Percentiles rank a stretch among this genome's conserved stretches.
Conservation (phyloP, 2,113 vertebrate species). For the Brachyistius frenatus region DNA sequence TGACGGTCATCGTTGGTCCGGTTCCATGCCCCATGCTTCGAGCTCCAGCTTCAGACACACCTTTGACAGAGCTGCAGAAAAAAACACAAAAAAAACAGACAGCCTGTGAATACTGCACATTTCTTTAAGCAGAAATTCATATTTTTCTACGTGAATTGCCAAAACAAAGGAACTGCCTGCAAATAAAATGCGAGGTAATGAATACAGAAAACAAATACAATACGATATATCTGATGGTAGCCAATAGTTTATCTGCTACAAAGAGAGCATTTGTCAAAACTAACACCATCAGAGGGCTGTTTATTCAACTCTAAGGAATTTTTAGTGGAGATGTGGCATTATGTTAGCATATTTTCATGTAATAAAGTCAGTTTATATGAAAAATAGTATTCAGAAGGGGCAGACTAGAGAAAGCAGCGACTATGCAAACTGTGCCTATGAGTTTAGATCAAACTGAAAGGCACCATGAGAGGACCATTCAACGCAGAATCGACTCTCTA, state of each 20-base stretch:
- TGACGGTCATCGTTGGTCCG: slow-evolving; percentile 62
- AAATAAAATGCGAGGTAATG: neutral
- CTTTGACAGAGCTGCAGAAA: slow-evolving; percentile 50
- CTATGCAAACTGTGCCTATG: slow-evolving; percentile 19
- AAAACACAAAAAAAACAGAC: slow-evolving; percentile 30
- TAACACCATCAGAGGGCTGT: neutral
- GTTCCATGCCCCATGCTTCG: slow-evolving; percentile 67
- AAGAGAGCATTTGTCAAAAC: neutral
- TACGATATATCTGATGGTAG: neutral
- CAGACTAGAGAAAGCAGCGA: neutral
- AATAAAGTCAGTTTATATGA: neutral
- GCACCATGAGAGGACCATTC: slow-evolving; percentile 15
- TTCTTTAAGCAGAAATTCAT: neutral
- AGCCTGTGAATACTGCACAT: too few species aligned
- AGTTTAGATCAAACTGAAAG: slow-evolving; percentile 26
- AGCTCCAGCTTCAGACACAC: slow-evolving; percentile 21
- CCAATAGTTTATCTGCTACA: neutral
- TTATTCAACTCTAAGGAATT: neutral
- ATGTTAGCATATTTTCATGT: neutral
- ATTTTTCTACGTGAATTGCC: neutral
- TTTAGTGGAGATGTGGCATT: neutral
- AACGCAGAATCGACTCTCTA: slow-evolving; percentile 32
- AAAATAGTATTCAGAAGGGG: neutral
- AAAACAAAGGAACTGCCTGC: neutral
- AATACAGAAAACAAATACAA: neutral